phyloP scores from a whole-genome alignment of 2,113 vertebrate genomes.

The Cephalopterus ornatus region DNA sequence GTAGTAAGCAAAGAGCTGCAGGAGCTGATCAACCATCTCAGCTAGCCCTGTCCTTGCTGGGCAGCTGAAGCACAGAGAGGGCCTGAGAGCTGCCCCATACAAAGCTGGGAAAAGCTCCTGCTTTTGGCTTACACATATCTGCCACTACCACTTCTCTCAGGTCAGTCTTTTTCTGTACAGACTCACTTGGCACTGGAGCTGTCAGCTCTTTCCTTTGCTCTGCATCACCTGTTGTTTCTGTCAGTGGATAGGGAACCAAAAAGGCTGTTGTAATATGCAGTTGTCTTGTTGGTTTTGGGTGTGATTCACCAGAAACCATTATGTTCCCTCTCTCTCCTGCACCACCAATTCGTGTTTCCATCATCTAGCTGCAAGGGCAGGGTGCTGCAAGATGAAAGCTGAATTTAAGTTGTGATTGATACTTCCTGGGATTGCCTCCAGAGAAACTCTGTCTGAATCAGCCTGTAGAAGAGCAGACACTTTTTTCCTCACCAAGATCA shows the following conservation, averaged over 20 bases:
- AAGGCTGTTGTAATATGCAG: not conserved
- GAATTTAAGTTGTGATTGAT: not conserved
- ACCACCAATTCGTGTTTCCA: not conserved
- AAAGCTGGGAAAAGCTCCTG: not conserved
- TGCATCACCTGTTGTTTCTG: not conserved
- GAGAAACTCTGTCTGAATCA: not conserved
- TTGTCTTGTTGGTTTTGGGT: accelerated
- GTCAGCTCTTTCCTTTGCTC: not conserved
- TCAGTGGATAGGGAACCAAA: not conserved
- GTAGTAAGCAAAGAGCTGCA: not conserved
- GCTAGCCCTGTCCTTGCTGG: not conserved
- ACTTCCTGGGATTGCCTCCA: not conserved
- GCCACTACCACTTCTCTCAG: not conserved
- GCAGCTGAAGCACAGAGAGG: not conserved
- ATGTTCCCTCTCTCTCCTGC: not conserved
- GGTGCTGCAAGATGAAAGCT: not conserved
- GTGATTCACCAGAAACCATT: not conserved
- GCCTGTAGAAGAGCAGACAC: not conserved
- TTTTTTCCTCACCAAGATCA: not conserved
- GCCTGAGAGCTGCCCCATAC: not conserved
- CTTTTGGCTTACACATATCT: accelerated
- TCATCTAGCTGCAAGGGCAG: not conserved
- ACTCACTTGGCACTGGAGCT: not conserved
- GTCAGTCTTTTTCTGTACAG: not conserved
- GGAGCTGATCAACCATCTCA: not conserved